Base-by-base conservation (phyloP, 92 coral and sea anemone genomes). In the Pocillopora grandis region DNA sequence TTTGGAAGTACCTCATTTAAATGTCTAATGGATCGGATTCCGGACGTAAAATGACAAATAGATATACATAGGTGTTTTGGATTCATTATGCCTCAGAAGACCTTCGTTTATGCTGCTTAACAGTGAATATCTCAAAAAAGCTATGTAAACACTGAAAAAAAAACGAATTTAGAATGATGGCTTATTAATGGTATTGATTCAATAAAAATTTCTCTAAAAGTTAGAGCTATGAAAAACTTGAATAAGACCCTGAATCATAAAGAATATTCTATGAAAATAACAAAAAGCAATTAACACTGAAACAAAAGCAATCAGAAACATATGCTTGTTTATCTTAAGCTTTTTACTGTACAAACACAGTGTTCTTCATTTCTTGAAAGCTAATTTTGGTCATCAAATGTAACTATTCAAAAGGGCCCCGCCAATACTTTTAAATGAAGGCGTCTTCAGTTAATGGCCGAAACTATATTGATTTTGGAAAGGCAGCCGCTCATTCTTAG, bases 341-440 rank as follows among this genome's bases (percentile, higher is more conserved):
- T 81, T 58, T 81, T 58, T 31, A 36, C 64, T 69, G 69, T 80
- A 35, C 77, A 80, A 80, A 71, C 27, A 80, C 2, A 33, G 31
- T 81, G 14, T 42, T 12, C 19, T 58, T 33, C 1, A 7, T 81
- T 68, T 67, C 68, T 71, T 62, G 36, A 19, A 14, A 23, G 52
- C 20, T 36, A 70, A 36, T 58, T 71, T 36, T 37, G 5, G 35
- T 20, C 18, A 80, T 16, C 9, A 6, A 10, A 31, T 9, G 12
- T 8, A 17, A 16, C 48, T 52, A 23, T 9, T 36, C 14, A 1
- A 70, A 69, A 69, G 10, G 52, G 18, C 7, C 17, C 75, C n/a
- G n/a, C 17, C 33, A 36, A 36, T 70, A 13, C 14, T 19, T 11
- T 16, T 1, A 70, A 70, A 14, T 37, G 57, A 70, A 70, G 52